These are phyloP conservation scores for Antechinus flavipes DNA, from an alignment of 2,113 vertebrate genomes.

Conservation along the genomic window DNA sequence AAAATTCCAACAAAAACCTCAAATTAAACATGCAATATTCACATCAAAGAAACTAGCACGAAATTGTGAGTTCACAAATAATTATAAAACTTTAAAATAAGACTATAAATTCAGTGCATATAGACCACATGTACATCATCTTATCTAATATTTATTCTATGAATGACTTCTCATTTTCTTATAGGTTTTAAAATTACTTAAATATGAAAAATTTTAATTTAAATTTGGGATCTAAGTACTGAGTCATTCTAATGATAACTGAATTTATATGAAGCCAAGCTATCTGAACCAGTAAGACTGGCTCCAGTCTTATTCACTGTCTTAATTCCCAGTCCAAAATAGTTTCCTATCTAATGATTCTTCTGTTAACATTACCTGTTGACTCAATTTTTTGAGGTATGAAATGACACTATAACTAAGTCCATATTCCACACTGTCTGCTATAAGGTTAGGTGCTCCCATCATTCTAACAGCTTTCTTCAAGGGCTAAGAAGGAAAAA, in stretches of 20 bases:
- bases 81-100: not conserved
- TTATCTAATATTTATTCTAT: not conserved
- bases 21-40: constrained; percentile 40
- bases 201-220: constrained; percentile 37
- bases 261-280: not conserved
- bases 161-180: constrained; percentile 25
- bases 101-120: not conserved
- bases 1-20: constrained; percentile 41
- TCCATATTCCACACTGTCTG: constrained; percentile 98
- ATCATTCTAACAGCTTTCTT: constrained; percentile 98
- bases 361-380: constrained; percentile 90
- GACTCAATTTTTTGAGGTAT: constrained; percentile 99
- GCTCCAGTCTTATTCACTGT: constrained; percentile 46
- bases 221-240: constrained; percentile 3
- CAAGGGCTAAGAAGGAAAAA: constrained; percentile 87
- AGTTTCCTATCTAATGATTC: constrained; percentile 62
- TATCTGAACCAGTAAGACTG: constrained; percentile 42
- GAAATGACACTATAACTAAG: constrained; percentile 98
- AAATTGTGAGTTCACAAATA: not conserved
- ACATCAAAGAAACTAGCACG: not conserved
- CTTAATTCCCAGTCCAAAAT: constrained; percentile 53
- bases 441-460: constrained; percentile 96
- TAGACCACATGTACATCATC: not conserved
- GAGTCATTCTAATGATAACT: constrained; percentile 13
- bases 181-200: constrained; percentile 42